phyloP scores from a whole-genome alignment of 2,888 invertebrate genomes.

The Rhorus exstirpatorius region DNA sequence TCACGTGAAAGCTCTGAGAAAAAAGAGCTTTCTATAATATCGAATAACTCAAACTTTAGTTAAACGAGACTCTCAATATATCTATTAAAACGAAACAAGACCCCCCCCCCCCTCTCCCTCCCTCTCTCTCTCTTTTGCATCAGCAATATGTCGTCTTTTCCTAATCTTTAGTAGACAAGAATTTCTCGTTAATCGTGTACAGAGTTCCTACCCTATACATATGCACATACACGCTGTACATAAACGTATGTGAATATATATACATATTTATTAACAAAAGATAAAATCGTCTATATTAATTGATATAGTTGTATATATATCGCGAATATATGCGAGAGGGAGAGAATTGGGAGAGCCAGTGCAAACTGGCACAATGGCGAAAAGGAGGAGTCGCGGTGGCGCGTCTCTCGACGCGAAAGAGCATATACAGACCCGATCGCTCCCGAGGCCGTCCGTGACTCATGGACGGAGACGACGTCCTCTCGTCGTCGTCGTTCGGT shows the following conservation, averaged over 20 bases:
- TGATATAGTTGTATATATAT: constrained; percentile 29
- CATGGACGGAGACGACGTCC: constrained; percentile 67
- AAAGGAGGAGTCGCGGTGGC: constrained; percentile 72
- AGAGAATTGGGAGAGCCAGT: constrained; percentile 48
- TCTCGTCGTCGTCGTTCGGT: constrained; percentile 65
- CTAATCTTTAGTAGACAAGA: constrained; percentile 5
- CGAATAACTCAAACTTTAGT: constrained; percentile 69
- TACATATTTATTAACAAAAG: constrained; percentile 31
- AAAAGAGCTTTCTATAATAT: constrained; percentile 70
- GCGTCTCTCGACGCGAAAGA: constrained; percentile 60
- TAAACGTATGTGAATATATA: neutral
- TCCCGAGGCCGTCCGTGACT: constrained; percentile 71
- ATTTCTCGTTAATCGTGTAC: neutral
- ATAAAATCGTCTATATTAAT: constrained; percentile 62
- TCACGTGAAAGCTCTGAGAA: neutral
- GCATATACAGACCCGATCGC: constrained; percentile 58
- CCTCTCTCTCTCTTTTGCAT: neutral
- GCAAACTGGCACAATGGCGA: constrained; percentile 77
- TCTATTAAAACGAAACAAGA: no score
- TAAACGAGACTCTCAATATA: constrained; percentile 54
- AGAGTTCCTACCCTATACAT: neutral
- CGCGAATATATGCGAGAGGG: neutral
- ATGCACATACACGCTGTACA: neutral
- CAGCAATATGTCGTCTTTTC: neutral
- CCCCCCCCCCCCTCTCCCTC: no score